Evolutionary conservation across 1,140 invertebrate genomes (phyloP).

Genomic region (Drosophila insularis): DNA sequence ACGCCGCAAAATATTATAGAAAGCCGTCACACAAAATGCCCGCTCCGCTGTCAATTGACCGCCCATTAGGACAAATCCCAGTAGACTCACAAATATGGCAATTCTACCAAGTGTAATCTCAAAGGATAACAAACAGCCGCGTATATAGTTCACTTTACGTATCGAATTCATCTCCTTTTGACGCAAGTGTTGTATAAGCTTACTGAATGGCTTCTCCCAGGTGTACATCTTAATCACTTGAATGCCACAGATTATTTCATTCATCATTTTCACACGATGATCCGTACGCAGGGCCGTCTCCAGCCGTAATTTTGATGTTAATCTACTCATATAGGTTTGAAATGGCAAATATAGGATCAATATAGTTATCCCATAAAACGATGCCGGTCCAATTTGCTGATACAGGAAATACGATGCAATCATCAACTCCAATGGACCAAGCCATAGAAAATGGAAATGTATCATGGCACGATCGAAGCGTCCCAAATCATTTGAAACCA

Average conservation of each 20-base stretch:
- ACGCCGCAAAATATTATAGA: constrained; percentile 88
- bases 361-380: constrained; percentile 89
- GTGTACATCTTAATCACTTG: constrained; percentile 94
- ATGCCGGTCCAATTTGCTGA: constrained; percentile 83
- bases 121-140: constrained; percentile 88
- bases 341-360: constrained; percentile 92
- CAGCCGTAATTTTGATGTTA: constrained; percentile 86
- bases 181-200: constrained; percentile 84
- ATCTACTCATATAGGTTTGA: constrained; percentile 89
- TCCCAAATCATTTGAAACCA: constrained; percentile 86
- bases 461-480: constrained; percentile 82
- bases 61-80: constrained; percentile 88
- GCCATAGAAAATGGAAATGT: constrained; percentile 83
- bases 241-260: constrained; percentile 93
- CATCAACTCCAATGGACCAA: constrained; percentile 84
- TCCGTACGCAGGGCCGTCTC: constrained; percentile 89
- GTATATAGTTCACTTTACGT: constrained; percentile 86
- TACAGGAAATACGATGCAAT: constrained; percentile 89
- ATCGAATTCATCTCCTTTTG: constrained; percentile 84
- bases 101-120: constrained; percentile 89
- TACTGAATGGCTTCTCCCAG: constrained; percentile 91
- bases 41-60: constrained; percentile 84
- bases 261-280: constrained; percentile 92
- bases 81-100: constrained; percentile 89
- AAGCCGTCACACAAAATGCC: constrained; percentile 89